A percentile compares a stretch with the other conserved stretches of the same genome.
Evolutionary conservation across 2,113 vertebrate genomes (phyloP).

Genomic region (Galemys pyrenaicus): DNA sequence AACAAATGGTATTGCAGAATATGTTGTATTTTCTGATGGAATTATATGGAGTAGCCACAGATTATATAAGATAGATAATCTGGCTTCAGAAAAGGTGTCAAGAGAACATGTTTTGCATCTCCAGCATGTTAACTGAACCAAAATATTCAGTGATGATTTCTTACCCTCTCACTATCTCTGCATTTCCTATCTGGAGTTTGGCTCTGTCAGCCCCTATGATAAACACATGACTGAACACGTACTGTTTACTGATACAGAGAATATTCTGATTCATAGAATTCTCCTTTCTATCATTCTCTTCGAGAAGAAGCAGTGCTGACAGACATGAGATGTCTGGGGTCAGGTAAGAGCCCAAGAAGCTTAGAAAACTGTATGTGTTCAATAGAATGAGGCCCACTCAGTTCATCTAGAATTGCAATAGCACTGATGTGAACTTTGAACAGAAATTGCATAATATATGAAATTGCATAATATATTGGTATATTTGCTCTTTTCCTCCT

Average conservation of each 20-base stretch:
- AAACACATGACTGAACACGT: constrained; percentile 16
- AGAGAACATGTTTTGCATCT: constrained; percentile 22
- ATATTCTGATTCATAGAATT: constrained; percentile 22
- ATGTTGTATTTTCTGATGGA: not conserved
- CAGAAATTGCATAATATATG: not conserved
- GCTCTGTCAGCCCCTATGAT: constrained; percentile 26
- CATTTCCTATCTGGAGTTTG: not conserved
- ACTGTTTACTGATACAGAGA: constrained; percentile 4
- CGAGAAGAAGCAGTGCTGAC: constrained; percentile 15
- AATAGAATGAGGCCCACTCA: not conserved
- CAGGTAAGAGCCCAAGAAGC: not conserved
- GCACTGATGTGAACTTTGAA: not conserved
- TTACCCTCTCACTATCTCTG: not conserved
- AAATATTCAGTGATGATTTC: not conserved
- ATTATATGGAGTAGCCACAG: not conserved
- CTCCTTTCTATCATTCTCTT: constrained; percentile 49
- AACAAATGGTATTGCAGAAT: not conserved
- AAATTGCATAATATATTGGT: not conserved
- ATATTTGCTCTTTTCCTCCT: not conserved
- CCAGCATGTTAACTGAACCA: not conserved
- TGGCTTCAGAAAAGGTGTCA: not conserved
- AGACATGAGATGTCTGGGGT: not conserved
- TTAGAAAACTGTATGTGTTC: constrained; percentile 19
- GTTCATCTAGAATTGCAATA: not conserved
- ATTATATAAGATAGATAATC: not conserved